Evolutionary conservation across 2,797 vertebrate genomes (phyloP).

Genomic region (Thaleichthys pacificus): DNA sequence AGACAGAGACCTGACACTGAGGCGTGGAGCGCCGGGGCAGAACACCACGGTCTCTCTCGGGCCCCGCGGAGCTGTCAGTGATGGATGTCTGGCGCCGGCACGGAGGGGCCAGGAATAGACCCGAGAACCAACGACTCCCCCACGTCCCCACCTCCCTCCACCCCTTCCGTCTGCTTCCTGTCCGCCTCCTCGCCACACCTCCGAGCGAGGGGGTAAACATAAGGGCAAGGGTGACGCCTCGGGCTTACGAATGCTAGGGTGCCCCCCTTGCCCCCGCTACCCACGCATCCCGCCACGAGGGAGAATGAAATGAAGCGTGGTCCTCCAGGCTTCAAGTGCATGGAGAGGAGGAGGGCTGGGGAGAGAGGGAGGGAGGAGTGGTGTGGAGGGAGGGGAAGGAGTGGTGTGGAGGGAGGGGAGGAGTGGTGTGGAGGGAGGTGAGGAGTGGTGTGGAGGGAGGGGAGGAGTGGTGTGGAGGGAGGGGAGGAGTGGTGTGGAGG

Average conservation of each 20-base stretch:
- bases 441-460: too few relatives aligned
- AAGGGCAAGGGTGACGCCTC: constrained; percentile 25
- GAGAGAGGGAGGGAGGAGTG: neutral
- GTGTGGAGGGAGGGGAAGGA: neutral
- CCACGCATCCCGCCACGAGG: neutral
- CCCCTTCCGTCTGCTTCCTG: neutral
- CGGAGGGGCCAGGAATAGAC: constrained; percentile 32
- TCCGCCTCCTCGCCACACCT: constrained; percentile 30
- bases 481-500: constrained; percentile 6
- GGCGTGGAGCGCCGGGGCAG: too few relatives aligned
- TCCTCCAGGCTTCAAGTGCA: constrained; percentile 19
- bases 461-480: neutral
- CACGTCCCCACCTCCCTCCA: neutral
- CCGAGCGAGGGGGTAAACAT: constrained; percentile 32
- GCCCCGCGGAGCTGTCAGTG: constrained; percentile 14
- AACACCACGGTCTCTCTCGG: too few relatives aligned
- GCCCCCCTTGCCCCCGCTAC: neutral
- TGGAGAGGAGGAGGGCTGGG: too few relatives aligned
- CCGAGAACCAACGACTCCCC: constrained; percentile 24
- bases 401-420: constrained; percentile 9
- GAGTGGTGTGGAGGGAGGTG: constrained; percentile 11
- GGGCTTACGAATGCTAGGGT: constrained; percentile 6
- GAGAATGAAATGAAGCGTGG: constrained; percentile 16
- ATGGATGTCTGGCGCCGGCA: constrained; percentile 39
- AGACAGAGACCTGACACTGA: neutral